Evolutionary conservation across 1,140 invertebrate species (phyloP), one percentile per base, ranked within the genome.

Genomic region (Arion vulgaris): DNA sequence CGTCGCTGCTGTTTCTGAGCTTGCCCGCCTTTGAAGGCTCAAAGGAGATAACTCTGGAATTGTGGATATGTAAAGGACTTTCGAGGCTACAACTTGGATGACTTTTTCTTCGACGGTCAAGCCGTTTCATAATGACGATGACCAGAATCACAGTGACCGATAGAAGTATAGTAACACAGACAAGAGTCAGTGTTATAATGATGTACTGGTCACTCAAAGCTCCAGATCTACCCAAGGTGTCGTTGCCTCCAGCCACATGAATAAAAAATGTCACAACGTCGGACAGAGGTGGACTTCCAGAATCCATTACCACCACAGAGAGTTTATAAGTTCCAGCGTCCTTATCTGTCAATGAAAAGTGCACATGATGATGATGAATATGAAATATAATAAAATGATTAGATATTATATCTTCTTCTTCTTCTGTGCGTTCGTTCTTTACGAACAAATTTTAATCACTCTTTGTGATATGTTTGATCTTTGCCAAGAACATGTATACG

Each of bases 111-210:
- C 81, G 32, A 9, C 76, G 75, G 81, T 88, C 87, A 68, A 85
- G 82, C 15, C 88, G 80, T 7, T 85, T 77, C 68, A 90, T 88
- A n/a, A 89, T 80, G 36, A 87, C 87, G 45, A 90, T 90, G 53
- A 86, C 76, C n/a, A 90, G 83, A n/a, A 90, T 86, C 53, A 90
- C 88, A 45, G 84, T 84, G 41, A 86, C 87, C 13, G 87, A 87
- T 34, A 89, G 73, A 23, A 89, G 82, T 13, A 88, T 83, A 36
- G 89, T 90, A 15, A 87, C 83, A 84, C 89, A 90, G 23, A 88
- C 82, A 17, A 90, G 83, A 5, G 85, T 74, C 17, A 90, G 68
- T 34, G 87, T 86, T 41, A 90, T 90, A 51, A 88, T 77, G 51
- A 89, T 84, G 81, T 90, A 88, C 19, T 86, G 85, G 51, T 85